Evolutionary conservation across 2,797 vertebrate genomes (phyloP), one percentile per base, ranked within the genome.

Genomic region (Phalanger gymnotis): DNA sequence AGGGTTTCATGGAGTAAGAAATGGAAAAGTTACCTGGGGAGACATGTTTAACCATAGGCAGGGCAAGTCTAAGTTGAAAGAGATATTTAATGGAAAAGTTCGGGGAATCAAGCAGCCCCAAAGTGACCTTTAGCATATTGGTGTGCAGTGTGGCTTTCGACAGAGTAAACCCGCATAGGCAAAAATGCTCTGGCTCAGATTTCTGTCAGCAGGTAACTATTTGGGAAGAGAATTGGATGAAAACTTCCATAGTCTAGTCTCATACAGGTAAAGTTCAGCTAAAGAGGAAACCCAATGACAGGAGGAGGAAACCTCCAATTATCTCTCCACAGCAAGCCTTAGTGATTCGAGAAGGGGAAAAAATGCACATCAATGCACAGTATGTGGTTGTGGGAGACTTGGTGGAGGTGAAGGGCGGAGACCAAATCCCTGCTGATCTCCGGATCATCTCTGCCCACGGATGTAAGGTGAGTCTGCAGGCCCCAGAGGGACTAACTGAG

Each of bases 321-420:
- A 0, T 87, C 92, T 92, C 93, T 91, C 58, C 81, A 0, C 98
- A 99, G 99, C 99, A 99, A 99, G 99, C 99, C 0, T 91, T 99
- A 98, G 99, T 99, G 96, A 99, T 99, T 97, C 99, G 99, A 0
- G 99, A 99, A 28, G 99, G 99, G 5, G 99, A 99, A 98, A 99
- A 99, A 98, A 97, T 99, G 55, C 99, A 99, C 94, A 99, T 99
- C 97, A 99, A 99, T n/a, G 99, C 99, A 0, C 98, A 99, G 97
- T 96, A 98, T 0, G 99, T 99, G 98, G 99, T 99, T 96, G 95
- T 98, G 89, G 99, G 99, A 93, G 99, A 99, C 96, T 98, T 99
- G 96, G 99, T 99, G 97, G 99, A 99, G 98, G 98, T 99, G 97
- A 99, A 99, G 97, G 99, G 99, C 0, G 99, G 99, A 28, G 99